Conservation (phyloP, 2,113 vertebrate species). For the Bos javanicus region DNA sequence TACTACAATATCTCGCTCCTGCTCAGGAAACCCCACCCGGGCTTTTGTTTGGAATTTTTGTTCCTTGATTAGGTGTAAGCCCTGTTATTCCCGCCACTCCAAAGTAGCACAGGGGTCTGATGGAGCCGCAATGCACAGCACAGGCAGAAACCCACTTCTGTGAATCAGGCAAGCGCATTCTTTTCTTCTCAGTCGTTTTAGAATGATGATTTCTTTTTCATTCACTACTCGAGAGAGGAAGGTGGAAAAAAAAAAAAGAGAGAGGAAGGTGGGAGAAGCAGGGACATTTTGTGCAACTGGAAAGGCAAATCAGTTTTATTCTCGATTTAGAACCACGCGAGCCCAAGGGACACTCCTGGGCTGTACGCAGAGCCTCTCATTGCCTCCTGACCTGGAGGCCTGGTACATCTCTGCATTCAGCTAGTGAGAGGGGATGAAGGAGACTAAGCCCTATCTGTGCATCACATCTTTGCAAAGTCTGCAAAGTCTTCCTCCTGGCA, state of each 20-base stretch:
- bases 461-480: background rate
- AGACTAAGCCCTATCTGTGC: background rate
- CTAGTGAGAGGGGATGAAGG: background rate
- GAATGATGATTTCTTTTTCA: background rate
- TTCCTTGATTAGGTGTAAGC: constrained; percentile 71
- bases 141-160: background rate
- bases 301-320: background rate
- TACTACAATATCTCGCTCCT: constrained; percentile 65
- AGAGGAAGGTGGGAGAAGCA: background rate
- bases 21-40: constrained; percentile 72
- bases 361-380: background rate
- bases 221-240: background rate
- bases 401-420: background rate
- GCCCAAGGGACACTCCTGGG: background rate
- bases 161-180: background rate
- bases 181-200: background rate
- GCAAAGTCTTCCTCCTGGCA: background rate
- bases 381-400: background rate
- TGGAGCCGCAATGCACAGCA: background rate
- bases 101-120: constrained; percentile 21
- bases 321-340: background rate
- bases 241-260: no score
- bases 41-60: constrained; percentile 71
- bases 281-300: background rate
- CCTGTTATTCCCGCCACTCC: constrained; percentile 54